A percentile compares a stretch with the other conserved stretches of the same genome.
Conservation (phyloP, 2,888 invertebrate species). For the Drosophila eohydei region DNA sequence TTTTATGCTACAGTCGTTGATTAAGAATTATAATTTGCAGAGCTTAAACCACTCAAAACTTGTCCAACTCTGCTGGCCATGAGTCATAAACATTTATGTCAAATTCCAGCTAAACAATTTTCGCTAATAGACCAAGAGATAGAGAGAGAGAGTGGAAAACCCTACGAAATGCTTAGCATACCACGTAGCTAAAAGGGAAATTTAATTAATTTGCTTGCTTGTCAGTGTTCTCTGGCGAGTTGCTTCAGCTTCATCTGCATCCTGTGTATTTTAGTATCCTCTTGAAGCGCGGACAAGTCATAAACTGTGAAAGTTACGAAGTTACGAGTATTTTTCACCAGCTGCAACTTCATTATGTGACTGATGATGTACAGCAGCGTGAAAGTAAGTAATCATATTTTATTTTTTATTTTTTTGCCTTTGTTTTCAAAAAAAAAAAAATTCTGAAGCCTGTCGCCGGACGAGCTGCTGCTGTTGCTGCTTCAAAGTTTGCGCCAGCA, state of each 20-base stretch:
- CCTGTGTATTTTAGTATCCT: constrained; percentile 14
- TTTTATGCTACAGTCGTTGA: background rate
- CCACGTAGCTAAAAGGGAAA: constrained; percentile 58
- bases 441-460: constrained; percentile 27
- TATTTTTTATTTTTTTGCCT: constrained; percentile 30
- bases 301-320: constrained; percentile 63
- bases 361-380: constrained; percentile 71
- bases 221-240: constrained; percentile 2
- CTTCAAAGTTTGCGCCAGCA: constrained; percentile 33
- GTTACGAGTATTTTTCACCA: constrained; percentile 67
- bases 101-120: constrained; percentile 32
- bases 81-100: constrained; percentile 37
- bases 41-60: constrained; percentile 5
- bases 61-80: constrained; percentile 7
- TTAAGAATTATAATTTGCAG: constrained; percentile 1
- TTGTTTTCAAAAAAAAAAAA: constrained; percentile 29
- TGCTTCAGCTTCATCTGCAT: constrained; percentile 27
- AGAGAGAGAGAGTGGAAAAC: background rate
- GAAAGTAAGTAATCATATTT: constrained; percentile 69
- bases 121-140: constrained; percentile 34
- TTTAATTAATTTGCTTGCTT: constrained; percentile 71
- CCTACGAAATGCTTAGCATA: constrained; percentile 55
- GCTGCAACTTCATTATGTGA: constrained; percentile 80
- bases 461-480: constrained; percentile 21
- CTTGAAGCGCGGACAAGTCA: constrained; percentile 63